These are phyloP conservation scores for Schizothorax lantsangensis DNA, from an alignment of 2,797 vertebrate species.

Conservation along the genomic window DNA sequence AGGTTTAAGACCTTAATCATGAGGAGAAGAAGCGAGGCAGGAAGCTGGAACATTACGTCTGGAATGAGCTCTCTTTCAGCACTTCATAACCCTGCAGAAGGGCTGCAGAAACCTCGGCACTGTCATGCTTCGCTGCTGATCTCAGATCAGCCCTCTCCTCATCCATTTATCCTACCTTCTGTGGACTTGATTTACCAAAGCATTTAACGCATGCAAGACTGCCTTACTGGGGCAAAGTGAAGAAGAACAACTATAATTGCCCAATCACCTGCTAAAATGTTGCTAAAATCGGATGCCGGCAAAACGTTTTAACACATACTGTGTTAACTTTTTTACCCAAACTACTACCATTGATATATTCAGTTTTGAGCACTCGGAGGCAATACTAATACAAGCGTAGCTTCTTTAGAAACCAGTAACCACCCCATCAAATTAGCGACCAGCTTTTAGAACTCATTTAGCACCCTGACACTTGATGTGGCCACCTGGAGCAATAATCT, in stretches of 20 bases:
- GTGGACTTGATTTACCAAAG: slow-evolving; percentile 31
- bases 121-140: slow-evolving; percentile 30
- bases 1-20: slow-evolving; percentile 65
- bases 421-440: slow-evolving; percentile 27
- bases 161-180: slow-evolving; percentile 44
- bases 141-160: slow-evolving; percentile 43
- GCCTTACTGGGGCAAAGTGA: slow-evolving; percentile 28
- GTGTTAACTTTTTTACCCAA: not conserved
- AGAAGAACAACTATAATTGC: slow-evolving; percentile 21
- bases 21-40: slow-evolving; percentile 45
- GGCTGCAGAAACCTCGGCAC: slow-evolving; percentile 38
- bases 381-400: not conserved
- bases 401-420: slow-evolving; percentile 23
- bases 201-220: slow-evolving; percentile 41
- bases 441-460: slow-evolving; percentile 32
- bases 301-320: not conserved
- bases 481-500: slow-evolving; percentile 44
- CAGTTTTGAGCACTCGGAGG: not conserved
- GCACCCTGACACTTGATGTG: slow-evolving; percentile 1
- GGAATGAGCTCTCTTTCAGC: slow-evolving; percentile 53
- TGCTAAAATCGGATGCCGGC: not conserved
- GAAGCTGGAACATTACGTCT: slow-evolving; percentile 50
- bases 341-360: slow-evolving; percentile 20
- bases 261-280: not conserved
- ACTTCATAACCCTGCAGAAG: slow-evolving; percentile 52